Evolutionary conservation across 1,140 invertebrate species (phyloP).

Genomic region (Theocolax elegans): DNA sequence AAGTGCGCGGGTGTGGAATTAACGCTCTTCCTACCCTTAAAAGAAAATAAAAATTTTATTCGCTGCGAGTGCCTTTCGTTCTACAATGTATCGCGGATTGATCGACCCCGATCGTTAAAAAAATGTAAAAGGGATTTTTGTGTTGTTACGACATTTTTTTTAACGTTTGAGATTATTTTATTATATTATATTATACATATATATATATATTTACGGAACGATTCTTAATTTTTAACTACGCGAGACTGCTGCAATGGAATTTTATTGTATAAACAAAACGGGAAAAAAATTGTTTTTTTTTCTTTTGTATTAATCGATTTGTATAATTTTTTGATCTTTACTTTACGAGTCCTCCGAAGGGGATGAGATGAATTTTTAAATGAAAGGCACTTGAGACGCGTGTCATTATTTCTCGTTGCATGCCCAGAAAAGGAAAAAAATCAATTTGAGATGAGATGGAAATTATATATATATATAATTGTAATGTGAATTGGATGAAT

Average conservation of each 20-base stretch:
- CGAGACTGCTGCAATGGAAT: conserved; percentile 26
- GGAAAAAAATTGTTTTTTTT: conserved; percentile 33
- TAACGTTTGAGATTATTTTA: conserved; percentile 27
- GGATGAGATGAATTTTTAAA: too few species aligned
- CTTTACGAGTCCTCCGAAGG: conserved; percentile 23
- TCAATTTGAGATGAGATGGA: conserved; percentile 25
- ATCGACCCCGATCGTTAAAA: conserved; percentile 25
- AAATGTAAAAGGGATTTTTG: too few species aligned
- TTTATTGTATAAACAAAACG: conserved; percentile 27
- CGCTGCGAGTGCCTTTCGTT: conserved; percentile 41
- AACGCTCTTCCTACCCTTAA: conserved; percentile 31
- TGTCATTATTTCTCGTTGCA: conserved; percentile 41
- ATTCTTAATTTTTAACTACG: conserved; percentile 30
- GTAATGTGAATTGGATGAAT: conserved; percentile 28
- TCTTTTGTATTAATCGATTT: conserved; percentile 20
- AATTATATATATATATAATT: conserved; percentile 23
- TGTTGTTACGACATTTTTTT: conserved; percentile 29
- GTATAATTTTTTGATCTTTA: not conserved
- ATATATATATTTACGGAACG: too few species aligned
- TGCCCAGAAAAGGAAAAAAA: conserved; percentile 36
- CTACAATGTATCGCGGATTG: conserved; percentile 17
- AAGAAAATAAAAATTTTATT: conserved; percentile 35
- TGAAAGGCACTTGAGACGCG: conserved; percentile 42
- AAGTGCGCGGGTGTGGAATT: conserved; percentile 39
- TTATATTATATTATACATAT: too few species aligned